These are phyloP conservation scores for Rhinoraja longicauda DNA, from an alignment of 2,797 vertebrate genomes.

Conservation along the genomic window DNA sequence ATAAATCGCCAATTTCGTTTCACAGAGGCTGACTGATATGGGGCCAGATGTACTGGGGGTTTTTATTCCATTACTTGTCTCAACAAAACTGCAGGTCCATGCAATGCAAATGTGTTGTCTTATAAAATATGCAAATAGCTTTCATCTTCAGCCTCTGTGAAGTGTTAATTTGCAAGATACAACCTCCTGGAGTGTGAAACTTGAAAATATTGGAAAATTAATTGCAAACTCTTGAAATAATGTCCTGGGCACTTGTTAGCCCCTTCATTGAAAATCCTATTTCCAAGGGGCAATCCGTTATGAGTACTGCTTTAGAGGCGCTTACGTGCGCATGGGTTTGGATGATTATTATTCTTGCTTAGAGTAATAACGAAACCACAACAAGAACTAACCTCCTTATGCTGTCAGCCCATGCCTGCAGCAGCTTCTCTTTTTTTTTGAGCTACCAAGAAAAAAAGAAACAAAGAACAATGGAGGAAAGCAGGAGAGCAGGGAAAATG, in stretches of 20 bases:
- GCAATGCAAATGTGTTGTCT: neutral
- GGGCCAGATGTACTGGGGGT: neutral
- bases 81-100: neutral
- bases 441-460: neutral
- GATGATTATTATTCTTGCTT: neutral
- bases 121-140: conserved; percentile 23
- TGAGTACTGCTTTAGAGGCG: neutral
- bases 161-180: conserved; percentile 28
- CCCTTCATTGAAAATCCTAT: neutral
- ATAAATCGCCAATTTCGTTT: neutral
- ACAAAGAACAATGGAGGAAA: neutral
- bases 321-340: neutral
- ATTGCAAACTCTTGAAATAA: conserved; percentile 20
- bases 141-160: conserved; percentile 29
- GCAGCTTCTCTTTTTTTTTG: neutral
- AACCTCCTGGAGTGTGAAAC: conserved; percentile 3
- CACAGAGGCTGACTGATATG: neutral
- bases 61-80: neutral
- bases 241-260: neutral
- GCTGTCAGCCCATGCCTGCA: neutral
- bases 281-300: neutral
- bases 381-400: neutral
- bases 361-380: conserved; percentile 7
- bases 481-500: too few relatives aligned
- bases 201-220: neutral